Evolutionary conservation across 2,113 vertebrate genomes (phyloP).

Genomic region (Odobenus rosmarus): DNA sequence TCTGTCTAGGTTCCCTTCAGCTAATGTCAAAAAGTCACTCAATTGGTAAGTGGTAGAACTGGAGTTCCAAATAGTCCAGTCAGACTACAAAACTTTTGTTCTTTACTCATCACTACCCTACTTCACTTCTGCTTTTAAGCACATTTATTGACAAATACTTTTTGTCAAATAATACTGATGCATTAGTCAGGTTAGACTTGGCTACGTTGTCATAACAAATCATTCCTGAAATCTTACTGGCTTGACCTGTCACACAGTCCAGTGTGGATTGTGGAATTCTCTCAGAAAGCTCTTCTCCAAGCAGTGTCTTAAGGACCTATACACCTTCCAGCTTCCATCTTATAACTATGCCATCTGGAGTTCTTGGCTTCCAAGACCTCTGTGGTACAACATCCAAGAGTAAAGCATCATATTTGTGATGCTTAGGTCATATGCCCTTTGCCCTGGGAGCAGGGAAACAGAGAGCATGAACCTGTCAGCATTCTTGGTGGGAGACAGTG

Average conservation of each 20-base stretch:
- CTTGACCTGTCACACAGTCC: not conserved
- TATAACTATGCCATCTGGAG: not conserved
- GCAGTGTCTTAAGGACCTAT: not conserved
- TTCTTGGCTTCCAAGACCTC: not conserved
- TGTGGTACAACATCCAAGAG: not conserved
- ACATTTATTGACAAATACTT: not conserved
- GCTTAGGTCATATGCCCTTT: not conserved
- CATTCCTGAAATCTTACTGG: not conserved
- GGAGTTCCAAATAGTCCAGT: not conserved
- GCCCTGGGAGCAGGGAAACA: not conserved
- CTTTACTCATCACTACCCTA: not conserved
- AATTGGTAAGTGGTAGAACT: not conserved
- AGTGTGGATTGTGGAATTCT: not conserved
- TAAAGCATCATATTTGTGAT: not conserved
- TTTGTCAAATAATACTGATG: not conserved
- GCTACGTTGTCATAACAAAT: not conserved
- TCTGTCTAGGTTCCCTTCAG: not conserved
- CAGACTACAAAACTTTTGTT: not conserved
- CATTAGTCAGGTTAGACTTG: not conserved
- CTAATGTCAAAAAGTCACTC: not conserved
- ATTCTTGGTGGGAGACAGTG: not conserved
- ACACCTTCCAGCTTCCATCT: not conserved
- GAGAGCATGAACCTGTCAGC: not conserved
- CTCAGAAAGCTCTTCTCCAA: slow-evolving; percentile 11
- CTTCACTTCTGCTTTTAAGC: not conserved